These are phyloP conservation scores for Eospalax fontanierii DNA, from an alignment of 2,797 vertebrate genomes.

Conservation along the genomic window DNA sequence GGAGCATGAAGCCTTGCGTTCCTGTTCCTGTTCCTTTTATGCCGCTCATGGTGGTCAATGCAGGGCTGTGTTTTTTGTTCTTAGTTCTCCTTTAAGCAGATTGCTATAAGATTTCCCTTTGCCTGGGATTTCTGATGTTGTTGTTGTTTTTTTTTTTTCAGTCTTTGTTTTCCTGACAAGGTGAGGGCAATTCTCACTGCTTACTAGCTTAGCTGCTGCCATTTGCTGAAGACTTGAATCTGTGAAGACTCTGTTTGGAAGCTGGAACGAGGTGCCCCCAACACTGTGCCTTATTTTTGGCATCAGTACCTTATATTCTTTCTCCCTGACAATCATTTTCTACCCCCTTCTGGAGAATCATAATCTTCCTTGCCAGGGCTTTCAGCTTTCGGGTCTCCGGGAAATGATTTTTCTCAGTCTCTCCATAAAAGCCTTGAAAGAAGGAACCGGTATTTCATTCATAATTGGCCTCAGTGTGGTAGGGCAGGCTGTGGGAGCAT, in stretches of 20 bases:
- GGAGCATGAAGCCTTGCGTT: not conserved
- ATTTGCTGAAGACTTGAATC: not conserved
- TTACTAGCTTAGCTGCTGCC: not conserved
- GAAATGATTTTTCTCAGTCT: conserved; percentile 61
- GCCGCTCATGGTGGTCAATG: not conserved
- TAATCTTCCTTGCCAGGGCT: conserved; percentile 9
- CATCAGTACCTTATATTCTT: not conserved
- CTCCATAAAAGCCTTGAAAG: conserved; percentile 60
- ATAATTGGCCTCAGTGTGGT: conserved; percentile 54
- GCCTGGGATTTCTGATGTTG: not conserved
- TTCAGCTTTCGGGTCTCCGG: conserved; percentile 48
- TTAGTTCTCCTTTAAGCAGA: not conserved
- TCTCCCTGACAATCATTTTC: not conserved
- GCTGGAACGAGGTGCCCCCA: not conserved
- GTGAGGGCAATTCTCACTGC: not conserved
- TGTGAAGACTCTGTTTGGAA: not conserved
- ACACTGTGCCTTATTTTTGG: not conserved
- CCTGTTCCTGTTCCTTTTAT: not conserved
- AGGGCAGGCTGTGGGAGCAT: not conserved
- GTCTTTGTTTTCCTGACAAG: not conserved
- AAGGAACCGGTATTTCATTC: conserved; percentile 53
- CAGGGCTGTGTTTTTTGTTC: not conserved
- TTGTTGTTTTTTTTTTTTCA: too few species aligned
- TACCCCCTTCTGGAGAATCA: not conserved
- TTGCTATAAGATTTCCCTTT: not conserved